Evolutionary conservation across 2,888 invertebrate genomes (phyloP).

Genomic region (Pammene aurita): DNA sequence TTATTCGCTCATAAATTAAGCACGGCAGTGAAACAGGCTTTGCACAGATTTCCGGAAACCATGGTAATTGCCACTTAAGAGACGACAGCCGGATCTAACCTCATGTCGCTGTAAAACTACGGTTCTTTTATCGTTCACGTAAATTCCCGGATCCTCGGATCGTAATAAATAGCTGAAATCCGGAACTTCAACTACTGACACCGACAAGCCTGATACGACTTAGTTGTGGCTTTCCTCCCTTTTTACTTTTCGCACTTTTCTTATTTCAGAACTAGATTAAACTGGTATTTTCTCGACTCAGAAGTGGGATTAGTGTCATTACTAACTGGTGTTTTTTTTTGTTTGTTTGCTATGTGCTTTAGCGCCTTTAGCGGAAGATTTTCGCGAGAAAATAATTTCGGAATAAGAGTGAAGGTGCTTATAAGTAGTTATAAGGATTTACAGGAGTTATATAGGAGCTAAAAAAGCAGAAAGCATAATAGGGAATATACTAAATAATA

Average conservation of each 20-base stretch:
- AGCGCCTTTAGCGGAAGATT: too few species aligned
- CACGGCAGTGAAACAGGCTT: slow-evolving; percentile 21
- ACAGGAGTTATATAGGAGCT: not conserved
- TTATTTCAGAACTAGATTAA: slow-evolving; percentile 50
- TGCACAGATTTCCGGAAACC: slow-evolving; percentile 27
- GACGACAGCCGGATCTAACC: slow-evolving; percentile 39
- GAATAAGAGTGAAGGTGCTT: not conserved
- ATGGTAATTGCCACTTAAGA: slow-evolving; percentile 42
- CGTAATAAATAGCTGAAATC: slow-evolving; percentile 81
- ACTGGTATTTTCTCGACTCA: slow-evolving; percentile 44
- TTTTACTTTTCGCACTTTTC: slow-evolving; percentile 49
- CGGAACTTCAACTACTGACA: slow-evolving; percentile 75
- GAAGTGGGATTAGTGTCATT: slow-evolving; percentile 39
- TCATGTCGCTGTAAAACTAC: slow-evolving; percentile 45
- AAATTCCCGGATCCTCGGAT: slow-evolving; percentile 76
- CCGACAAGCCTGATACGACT: slow-evolving; percentile 71
- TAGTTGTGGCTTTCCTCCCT: slow-evolving; percentile 52
- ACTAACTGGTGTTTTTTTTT: slow-evolving; percentile 32
- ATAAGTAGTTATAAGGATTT: too few species aligned
- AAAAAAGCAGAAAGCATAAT: not conserved
- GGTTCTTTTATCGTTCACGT: slow-evolving; percentile 73
- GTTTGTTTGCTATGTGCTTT: slow-evolving; percentile 11
- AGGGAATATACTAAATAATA: not conserved
- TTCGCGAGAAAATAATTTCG: slow-evolving; percentile 15
- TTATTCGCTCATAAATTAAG: slow-evolving; percentile 36